phyloP scores from a whole-genome alignment of 2,113 vertebrate genomes.

The Numida meleagris region DNA sequence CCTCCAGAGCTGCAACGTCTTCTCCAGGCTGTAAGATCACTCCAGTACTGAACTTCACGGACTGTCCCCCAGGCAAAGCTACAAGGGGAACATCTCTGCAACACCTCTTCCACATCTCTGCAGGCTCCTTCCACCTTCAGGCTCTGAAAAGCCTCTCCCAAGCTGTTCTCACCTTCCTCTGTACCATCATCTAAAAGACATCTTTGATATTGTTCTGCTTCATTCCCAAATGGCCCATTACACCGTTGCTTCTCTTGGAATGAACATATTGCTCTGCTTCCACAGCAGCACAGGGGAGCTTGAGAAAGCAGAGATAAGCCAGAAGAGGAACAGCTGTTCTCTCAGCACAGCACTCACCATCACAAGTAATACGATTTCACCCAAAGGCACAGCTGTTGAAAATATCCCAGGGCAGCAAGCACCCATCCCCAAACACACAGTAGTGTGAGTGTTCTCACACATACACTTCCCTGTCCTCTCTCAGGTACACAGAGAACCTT shows the following conservation, averaged over 20 bases:
- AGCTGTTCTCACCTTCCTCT: not conserved
- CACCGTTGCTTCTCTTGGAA: rapidly evolving
- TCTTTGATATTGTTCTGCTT: not conserved
- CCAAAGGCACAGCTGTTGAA: not conserved
- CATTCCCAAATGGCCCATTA: not conserved
- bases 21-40: not conserved
- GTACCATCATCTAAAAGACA: not conserved
- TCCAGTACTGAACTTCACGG: not conserved
- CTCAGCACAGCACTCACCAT: not conserved
- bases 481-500: rapidly evolving
- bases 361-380: rapidly evolving
- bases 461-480: not conserved
- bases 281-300: not conserved
- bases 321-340: not conserved
- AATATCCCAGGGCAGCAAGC: not conserved
- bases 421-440: not conserved
- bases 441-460: not conserved
- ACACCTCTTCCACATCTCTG: not conserved
- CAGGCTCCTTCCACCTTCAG: not conserved
- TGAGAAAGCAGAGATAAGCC: not conserved
- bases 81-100: not conserved
- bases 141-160: not conserved
- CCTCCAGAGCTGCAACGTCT: not conserved
- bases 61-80: not conserved
- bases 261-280: not conserved